Base-by-base conservation (phyloP, 1,140 invertebrate genomes). In the Leptestheria dahalacensis region DNA sequence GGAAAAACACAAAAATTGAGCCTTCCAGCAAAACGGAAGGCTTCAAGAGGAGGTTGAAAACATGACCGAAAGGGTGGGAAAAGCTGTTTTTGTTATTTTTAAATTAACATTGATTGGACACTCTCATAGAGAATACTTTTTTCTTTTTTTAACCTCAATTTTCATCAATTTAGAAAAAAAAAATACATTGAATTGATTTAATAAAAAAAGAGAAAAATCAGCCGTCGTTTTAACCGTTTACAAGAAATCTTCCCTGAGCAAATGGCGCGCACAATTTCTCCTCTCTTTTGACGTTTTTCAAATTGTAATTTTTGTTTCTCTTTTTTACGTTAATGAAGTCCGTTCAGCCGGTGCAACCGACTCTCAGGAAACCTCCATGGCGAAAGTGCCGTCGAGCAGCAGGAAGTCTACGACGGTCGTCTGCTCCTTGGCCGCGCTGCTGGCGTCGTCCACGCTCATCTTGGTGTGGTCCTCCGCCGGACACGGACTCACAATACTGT, bases 291-390 rank as follows among this genome's bases (percentile, higher is more conserved):
- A n/a, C n/a, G n/a, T n/a, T n/a, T 41, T 15, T 15, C 15, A 15
- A 41, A 6, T 41, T 15, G 33, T 15, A 6, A 41, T 9, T 41
- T 41, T 6, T 41, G 6, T 41, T 41, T 41, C 15, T 15, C 33
- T 41, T 41, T 41, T 41, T 41, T 15, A 9, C 15, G 33, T 41
- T 9, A 41, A 41, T 9, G 15, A 15, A 41, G 6, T 41, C 15
- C 33, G 33, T 41, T 41, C n/a, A n/a, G n/a, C n/a, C n/a, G n/a
- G n/a, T n/a, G n/a, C n/a, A n/a, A n/a, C n/a, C n/a, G n/a, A n/a
- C n/a, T 41, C 33, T 60, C 58, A 60, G 48, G 58, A 51, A 49
- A 60, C 58, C 52, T 60, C 58, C 58, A 60, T 60, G 48, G 58
- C 48, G 46, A 60, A 60, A n/a, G 58, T 60, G 2, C 29, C 47